Evolutionary conservation across 2,113 vertebrate species (phyloP).

Genomic region (Pampusana beccarii): DNA sequence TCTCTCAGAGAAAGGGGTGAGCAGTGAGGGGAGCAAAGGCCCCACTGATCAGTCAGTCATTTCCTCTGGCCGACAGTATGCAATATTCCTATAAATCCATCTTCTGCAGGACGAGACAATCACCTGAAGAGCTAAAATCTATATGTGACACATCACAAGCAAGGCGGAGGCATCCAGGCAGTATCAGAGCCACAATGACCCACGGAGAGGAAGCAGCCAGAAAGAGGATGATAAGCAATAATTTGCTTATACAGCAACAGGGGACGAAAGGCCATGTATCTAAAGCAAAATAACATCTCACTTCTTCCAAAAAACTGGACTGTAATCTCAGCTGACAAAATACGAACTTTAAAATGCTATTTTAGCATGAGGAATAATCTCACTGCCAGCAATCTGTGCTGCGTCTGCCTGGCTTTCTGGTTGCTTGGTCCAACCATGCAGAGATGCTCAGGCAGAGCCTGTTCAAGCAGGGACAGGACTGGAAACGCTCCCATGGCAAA

Average conservation of each 20-base stretch:
- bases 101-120: not conserved
- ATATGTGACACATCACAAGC: not conserved
- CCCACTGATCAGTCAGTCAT: rapidly evolving
- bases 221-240: not conserved
- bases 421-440: not conserved
- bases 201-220: not conserved
- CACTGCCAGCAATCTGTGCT: not conserved
- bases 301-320: constrained; percentile 2
- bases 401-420: rapidly evolving
- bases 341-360: not conserved
- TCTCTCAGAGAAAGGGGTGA: not conserved
- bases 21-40: not conserved
- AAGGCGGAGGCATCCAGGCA: not conserved
- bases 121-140: not conserved
- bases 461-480: not conserved
- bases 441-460: not conserved
- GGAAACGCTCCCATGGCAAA: not conserved
- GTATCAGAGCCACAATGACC: not conserved
- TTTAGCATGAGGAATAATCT: not conserved
- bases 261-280: not conserved
- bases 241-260: constrained; percentile 17
- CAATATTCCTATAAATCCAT: not conserved
- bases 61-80: not conserved
- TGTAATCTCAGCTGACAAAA: constrained; percentile 28
- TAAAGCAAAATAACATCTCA: not conserved